phyloP scores from a whole-genome alignment of 2,888 invertebrate genomes.

The Apoderus coryli region DNA sequence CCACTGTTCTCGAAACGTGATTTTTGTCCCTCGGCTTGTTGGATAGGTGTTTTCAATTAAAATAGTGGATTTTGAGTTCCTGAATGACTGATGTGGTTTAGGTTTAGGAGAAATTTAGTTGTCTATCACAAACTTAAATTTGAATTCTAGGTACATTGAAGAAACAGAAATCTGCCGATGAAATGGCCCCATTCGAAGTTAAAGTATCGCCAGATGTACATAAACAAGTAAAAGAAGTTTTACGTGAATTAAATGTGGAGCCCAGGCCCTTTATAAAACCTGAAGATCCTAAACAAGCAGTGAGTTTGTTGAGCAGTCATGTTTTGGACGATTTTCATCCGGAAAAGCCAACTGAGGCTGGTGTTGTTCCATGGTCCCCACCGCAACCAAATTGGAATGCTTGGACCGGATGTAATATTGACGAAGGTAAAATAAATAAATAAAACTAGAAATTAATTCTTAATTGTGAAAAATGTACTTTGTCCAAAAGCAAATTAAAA shows the following conservation, averaged over 20 bases:
- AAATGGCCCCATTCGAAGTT: constrained; percentile 67
- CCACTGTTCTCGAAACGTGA: too few species aligned
- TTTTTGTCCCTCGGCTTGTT: too few species aligned
- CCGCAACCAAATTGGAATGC: constrained; percentile 95
- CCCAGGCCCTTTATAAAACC: constrained; percentile 20
- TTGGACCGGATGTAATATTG: constrained; percentile 92
- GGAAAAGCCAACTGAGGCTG: constrained; percentile 41
- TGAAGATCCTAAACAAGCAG: constrained; percentile 18
- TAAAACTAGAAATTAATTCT: too few species aligned
- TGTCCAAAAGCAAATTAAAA: too few species aligned
- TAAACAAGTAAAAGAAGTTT: constrained; percentile 36
- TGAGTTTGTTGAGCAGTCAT: constrained; percentile 37
- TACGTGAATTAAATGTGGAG: constrained; percentile 28
- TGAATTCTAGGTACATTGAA: constrained; percentile 49
- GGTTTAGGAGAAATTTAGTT: too few species aligned
- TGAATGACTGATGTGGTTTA: too few species aligned
- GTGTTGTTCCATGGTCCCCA: constrained; percentile 92
- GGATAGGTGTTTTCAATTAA: too few species aligned
- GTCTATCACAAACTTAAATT: too few species aligned
- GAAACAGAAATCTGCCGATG: constrained; percentile 58
- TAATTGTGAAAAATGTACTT: too few species aligned
- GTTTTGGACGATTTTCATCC: constrained; percentile 43
- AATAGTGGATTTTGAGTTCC: too few species aligned
- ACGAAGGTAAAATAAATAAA: constrained; percentile 82
- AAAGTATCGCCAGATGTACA: constrained; percentile 59